Percentiles rank a stretch among this genome's conserved stretches.
Conservation (phyloP, 2,113 vertebrate genomes). For the Microtus pennsylvanicus region DNA sequence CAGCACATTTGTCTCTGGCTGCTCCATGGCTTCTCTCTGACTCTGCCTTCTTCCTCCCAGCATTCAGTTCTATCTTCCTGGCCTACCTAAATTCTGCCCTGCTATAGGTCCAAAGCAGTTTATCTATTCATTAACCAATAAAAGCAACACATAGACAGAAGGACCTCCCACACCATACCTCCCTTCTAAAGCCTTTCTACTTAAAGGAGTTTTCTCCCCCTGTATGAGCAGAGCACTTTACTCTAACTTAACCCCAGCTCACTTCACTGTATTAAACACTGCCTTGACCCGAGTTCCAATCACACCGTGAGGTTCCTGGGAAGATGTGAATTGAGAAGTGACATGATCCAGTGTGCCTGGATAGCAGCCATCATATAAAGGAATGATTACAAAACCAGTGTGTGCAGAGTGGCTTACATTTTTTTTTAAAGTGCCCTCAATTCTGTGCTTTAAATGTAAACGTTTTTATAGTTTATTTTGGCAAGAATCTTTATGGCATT, state of each 20-base stretch:
- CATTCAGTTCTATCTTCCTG: too few relatives aligned
- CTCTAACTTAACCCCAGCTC: neutral
- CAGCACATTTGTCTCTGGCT: too few relatives aligned
- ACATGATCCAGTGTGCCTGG: neutral
- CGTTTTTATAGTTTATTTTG: neutral
- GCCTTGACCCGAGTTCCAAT: neutral
- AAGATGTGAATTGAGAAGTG: neutral
- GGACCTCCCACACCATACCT: too few relatives aligned
- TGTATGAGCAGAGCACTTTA: neutral
- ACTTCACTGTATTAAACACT: neutral
- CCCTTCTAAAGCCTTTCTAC: neutral
- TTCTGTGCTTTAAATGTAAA: neutral
- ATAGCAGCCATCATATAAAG: neutral
- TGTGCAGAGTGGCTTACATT: neutral
- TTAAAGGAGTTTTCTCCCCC: neutral
- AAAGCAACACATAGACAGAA: too few relatives aligned
- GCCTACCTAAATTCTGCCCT: too few relatives aligned
- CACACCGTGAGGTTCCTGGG: neutral
- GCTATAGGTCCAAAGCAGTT: too few relatives aligned
- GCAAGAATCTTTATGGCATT: neutral
- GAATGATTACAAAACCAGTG: neutral
- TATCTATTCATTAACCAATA: too few relatives aligned
- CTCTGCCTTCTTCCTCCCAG: too few relatives aligned
- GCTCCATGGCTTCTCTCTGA: too few relatives aligned
- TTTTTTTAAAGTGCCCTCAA: neutral